Conservation (phyloP, 2,797 vertebrate genomes). For the Pseudochaenichthys georgianus region DNA sequence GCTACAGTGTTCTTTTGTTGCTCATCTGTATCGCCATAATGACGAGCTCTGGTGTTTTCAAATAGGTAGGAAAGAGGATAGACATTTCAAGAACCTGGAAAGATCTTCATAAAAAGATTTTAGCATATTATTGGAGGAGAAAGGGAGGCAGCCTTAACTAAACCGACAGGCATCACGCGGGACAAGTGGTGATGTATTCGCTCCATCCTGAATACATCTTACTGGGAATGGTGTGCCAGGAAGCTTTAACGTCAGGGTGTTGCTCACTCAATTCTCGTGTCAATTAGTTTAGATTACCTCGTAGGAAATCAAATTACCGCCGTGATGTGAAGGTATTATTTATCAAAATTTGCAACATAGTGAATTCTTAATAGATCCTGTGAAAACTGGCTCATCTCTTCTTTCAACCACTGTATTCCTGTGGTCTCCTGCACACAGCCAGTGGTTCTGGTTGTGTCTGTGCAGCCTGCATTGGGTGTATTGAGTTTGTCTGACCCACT, state of each 20-base stretch:
- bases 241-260: conserved; percentile 52
- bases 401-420: conserved; percentile 37
- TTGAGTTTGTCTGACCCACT: conserved; percentile 71
- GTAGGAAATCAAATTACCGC: conserved; percentile 74
- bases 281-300: conserved; percentile 75
- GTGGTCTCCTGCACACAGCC: conserved; percentile 38
- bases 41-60: conserved; percentile 25
- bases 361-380: conserved; percentile 61
- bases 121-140: conserved; percentile 34
- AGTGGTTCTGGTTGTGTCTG: conserved; percentile 42
- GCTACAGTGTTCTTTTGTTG: conserved; percentile 20
- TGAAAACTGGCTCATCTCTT: conserved; percentile 34
- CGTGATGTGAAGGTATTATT: conserved; percentile 70
- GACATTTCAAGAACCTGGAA: conserved; percentile 13
- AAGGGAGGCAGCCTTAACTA: conserved; percentile 18
- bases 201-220: conserved; percentile 38
- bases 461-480: conserved; percentile 46
- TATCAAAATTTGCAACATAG: conserved; percentile 67
- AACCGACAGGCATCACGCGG: conserved; percentile 38
- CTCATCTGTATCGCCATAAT: conserved; percentile 18
- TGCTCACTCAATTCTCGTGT: conserved; percentile 67
- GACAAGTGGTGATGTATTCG: conserved; percentile 41
- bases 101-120: conserved; percentile 2
- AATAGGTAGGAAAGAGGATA: conserved; percentile 18
- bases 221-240: conserved; percentile 47